Conservation (phyloP, 2,113 vertebrate genomes). For the Anolis carolinensis region DNA sequence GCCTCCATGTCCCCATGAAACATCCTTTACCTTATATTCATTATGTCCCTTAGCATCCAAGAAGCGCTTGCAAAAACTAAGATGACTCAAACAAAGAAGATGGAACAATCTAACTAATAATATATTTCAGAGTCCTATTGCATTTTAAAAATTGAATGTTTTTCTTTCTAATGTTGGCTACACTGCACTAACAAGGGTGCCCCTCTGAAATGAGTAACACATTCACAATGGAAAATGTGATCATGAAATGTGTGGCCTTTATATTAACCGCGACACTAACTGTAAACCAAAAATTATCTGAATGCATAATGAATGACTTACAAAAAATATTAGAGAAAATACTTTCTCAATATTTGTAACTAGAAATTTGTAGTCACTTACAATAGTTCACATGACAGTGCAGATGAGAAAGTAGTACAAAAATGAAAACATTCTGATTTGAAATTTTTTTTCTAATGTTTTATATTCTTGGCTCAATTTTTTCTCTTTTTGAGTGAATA, state of each 20-base stretch:
- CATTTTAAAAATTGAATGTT: neutral
- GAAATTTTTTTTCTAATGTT: neutral
- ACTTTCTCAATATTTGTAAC: neutral
- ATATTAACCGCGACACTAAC: neutral
- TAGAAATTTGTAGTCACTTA: conserved; percentile 12
- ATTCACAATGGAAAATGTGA: neutral
- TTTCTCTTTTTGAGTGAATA: conserved; percentile 18
- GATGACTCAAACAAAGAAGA: neutral
- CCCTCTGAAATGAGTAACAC: neutral
- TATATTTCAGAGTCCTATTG: neutral
- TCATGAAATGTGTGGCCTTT: neutral
- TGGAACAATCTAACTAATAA: neutral
- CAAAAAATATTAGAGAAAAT: neutral
- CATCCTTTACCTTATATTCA: neutral
- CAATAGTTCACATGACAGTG: neutral
- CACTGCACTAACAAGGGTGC: neutral
- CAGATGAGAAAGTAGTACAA: rapidly evolving
- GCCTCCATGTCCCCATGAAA: neutral
- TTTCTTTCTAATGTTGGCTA: neutral
- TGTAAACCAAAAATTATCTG: neutral
- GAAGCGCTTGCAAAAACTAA: neutral
- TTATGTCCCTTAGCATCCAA: neutral
- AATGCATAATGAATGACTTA: conserved; percentile 22
- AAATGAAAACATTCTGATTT: conserved; percentile 19
- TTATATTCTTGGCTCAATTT: conserved; percentile 12